Evolutionary conservation across 1,140 invertebrate genomes (phyloP), one percentile per base, ranked within the genome.

Genomic region (Drosophila kanapiae): DNA sequence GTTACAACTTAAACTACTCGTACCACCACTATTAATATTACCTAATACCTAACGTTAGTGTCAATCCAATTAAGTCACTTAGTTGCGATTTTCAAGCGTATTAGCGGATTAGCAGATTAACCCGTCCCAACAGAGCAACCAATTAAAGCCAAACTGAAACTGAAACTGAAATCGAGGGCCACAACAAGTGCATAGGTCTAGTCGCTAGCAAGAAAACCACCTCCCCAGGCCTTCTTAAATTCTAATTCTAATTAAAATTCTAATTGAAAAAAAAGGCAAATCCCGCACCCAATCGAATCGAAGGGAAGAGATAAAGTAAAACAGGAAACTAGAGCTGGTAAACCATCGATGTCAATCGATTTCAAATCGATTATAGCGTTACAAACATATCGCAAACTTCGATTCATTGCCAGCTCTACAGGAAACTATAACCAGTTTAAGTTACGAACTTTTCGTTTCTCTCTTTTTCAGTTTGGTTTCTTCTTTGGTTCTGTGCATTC

Each of bases 61-160:
- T 75, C 81, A 90, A 90, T 90, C 85, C 85, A 90, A 90, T 90
- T 90, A 90, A 90, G 81, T 69, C 79, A 82, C 85, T 90, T 90
- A 90, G 81, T 90, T 90, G 85, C 85, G 85, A 88, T 88, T 88
- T 84, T 56, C 69, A 71, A 88, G 82, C 70, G 91, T 92, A 92
- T 92, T 91, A 92, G 85, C 91, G 88, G 91, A 92, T 88, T 91
- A 92, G 90, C 91, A 92, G 91, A 80, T 92, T 92, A 92, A 92
- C 91, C 91, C 91, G 80, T 92, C 91, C 91, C 91, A 92, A 92
- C 91, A 88, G 75, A 78, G 68, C 75, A 43, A 60, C 63, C 69
- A 72, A 74, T 72, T 72, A 58, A 63, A 77, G 72, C 68, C 58
- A 76, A 75, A 70, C 51, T 49, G 58, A 87, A 84, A 76, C 53